Evolutionary conservation across 2,888 invertebrate species (phyloP).

Genomic region (Sturmia bella): DNA sequence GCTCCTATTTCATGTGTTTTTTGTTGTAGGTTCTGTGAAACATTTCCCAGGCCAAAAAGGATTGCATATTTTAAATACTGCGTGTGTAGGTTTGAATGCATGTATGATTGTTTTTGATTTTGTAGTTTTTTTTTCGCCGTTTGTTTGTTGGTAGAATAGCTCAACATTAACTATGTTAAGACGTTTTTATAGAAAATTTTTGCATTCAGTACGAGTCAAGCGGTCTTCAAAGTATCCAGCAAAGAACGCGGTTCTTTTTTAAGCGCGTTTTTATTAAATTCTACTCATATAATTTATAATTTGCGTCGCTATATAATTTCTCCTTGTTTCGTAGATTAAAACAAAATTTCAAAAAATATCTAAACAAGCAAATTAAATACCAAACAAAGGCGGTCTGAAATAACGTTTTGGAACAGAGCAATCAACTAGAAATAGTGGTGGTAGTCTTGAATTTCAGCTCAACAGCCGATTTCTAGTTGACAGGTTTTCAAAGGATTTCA

Average conservation of each 20-base stretch:
- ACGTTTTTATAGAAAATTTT: slow-evolving; percentile 60
- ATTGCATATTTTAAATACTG: slow-evolving; percentile 26
- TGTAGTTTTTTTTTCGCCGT: neutral
- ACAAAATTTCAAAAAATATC: slow-evolving; percentile 68
- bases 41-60: slow-evolving; percentile 63
- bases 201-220: slow-evolving; percentile 81
- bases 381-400: slow-evolving; percentile 15
- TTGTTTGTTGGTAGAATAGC: slow-evolving; percentile 68
- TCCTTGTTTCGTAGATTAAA: slow-evolving; percentile 81
- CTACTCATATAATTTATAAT: slow-evolving; percentile 82
- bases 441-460: slow-evolving; percentile 10
- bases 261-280: slow-evolving; percentile 82
- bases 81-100: slow-evolving; percentile 25
- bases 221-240: slow-evolving; percentile 82
- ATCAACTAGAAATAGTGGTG: slow-evolving; percentile 7
- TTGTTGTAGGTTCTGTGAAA: slow-evolving; percentile 40
- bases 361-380: slow-evolving; percentile 60
- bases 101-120: slow-evolving; percentile 30
- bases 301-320: slow-evolving; percentile 82
- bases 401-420: neutral
- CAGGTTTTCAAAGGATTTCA: slow-evolving; percentile 48
- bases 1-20: slow-evolving; percentile 39
- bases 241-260: slow-evolving; percentile 82
- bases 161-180: slow-evolving; percentile 78
- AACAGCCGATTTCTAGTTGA: slow-evolving; percentile 34